Percentiles rank a stretch among this genome's conserved stretches.
Conservation (phyloP, 1,140 invertebrate genomes). For the Drosophila sucinea region DNA sequence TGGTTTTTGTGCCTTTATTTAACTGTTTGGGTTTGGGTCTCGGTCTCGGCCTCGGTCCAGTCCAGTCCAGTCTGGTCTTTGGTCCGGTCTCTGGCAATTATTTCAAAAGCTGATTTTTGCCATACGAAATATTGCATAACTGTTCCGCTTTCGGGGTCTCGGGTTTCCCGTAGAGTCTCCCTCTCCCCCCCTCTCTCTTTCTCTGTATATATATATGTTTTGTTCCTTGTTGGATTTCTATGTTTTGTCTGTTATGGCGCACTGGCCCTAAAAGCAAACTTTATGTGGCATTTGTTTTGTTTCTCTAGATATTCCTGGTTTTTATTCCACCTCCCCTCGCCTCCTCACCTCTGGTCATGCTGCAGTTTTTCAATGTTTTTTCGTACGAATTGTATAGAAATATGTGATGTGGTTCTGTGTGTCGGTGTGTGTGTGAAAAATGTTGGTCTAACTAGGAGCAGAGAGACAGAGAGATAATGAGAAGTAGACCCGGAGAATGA, state of each 20-base stretch:
- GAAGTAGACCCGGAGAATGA: too few relatives aligned
- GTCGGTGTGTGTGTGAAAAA: not conserved
- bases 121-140: conserved; percentile 51
- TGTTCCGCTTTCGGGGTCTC: conserved; percentile 32
- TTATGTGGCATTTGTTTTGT: conserved; percentile 56
- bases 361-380: conserved; percentile 14
- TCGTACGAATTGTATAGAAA: conserved; percentile 31
- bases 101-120: conserved; percentile 54
- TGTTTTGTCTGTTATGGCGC: conserved; percentile 24
- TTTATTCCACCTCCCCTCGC: not conserved
- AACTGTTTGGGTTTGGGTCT: not conserved
- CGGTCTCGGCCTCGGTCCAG: too few relatives aligned
- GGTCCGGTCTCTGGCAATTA: conserved; percentile 48
- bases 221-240: conserved; percentile 24
- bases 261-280: conserved; percentile 33
- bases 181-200: not conserved
- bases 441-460: not conserved
- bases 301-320: conserved; percentile 18
- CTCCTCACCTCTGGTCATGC: conserved; percentile 15
- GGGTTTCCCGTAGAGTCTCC: not conserved
- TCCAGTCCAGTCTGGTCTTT: not conserved
- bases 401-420: not conserved
- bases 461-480: too few relatives aligned
- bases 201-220: conserved; percentile 21
- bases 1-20: conserved; percentile 5